These are phyloP conservation scores for Esox niger DNA, from an alignment of 2,113 vertebrate genomes.

Conservation along the genomic window DNA sequence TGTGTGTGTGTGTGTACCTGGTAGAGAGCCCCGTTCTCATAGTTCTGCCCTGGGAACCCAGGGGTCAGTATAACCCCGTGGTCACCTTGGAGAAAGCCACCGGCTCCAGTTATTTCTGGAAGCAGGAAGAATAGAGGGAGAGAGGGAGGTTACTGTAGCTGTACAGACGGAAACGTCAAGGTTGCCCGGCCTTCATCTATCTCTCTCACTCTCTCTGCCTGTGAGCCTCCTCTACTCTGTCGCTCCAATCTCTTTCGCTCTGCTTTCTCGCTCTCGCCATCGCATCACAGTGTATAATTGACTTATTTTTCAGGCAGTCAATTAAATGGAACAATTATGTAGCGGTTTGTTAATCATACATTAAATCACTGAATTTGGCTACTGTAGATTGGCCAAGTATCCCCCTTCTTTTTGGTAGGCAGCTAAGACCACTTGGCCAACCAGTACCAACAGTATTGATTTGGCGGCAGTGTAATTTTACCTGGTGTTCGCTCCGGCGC, in stretches of 20 bases:
- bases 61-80: conserved; percentile 68
- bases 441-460: background rate
- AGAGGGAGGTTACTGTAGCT: conserved; percentile 50
- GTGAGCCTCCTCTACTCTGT: background rate
- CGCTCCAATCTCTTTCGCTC: background rate
- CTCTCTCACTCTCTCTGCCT: background rate
- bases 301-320: too few species aligned
- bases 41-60: conserved; percentile 60
- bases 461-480: conserved; percentile 37
- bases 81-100: conserved; percentile 72
- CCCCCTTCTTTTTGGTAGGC: too few species aligned
- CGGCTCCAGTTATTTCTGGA: conserved; percentile 72
- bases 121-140: conserved; percentile 14
- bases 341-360: too few species aligned
- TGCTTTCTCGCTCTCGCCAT: background rate
- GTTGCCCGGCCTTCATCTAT: conserved; percentile 20
- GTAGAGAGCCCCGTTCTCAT: conserved; percentile 61
- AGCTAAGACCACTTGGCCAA: too few species aligned
- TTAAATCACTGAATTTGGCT: too few species aligned
- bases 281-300: accelerated
- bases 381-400: too few species aligned
- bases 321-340: too few species aligned
- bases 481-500: conserved; percentile 53
- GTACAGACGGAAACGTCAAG: conserved; percentile 41
- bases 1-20: conserved; percentile 56